Evolutionary conservation across 2,113 vertebrate genomes (phyloP).

Genomic region (Accipiter virgatus): DNA sequence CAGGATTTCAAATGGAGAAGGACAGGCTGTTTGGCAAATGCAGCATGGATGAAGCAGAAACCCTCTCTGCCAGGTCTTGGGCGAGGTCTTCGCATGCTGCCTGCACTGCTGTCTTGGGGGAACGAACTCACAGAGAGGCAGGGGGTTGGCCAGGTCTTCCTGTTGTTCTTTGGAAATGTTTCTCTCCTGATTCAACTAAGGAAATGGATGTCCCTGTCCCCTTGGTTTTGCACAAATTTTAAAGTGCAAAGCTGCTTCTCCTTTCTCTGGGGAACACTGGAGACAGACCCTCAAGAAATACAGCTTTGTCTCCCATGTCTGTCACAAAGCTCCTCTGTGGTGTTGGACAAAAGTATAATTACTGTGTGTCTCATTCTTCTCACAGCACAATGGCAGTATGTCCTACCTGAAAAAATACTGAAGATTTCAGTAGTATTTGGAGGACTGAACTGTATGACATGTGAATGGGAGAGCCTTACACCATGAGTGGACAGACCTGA

Average conservation of each 20-base stretch:
- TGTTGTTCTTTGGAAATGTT: not conserved
- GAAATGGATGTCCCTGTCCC: not conserved
- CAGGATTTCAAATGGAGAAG: not conserved
- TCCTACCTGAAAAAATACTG: not conserved
- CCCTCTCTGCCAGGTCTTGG: not conserved
- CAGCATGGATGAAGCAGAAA: not conserved
- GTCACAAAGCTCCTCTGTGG: not conserved
- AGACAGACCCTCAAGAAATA: not conserved
- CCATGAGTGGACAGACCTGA: no score
- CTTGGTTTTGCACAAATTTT: not conserved
- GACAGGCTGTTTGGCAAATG: slow-evolving; percentile 19
- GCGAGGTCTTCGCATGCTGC: not conserved
- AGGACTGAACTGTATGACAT: not conserved
- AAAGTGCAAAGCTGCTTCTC: not conserved
- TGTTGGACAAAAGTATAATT: not conserved
- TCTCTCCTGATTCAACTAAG: not conserved
- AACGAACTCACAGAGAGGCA: not conserved
- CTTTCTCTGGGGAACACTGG: not conserved
- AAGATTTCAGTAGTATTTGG: not conserved
- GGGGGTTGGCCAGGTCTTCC: not conserved
- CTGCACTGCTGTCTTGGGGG: not conserved
- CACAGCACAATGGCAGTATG: not conserved
- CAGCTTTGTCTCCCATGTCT: not conserved
- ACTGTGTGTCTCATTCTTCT: not conserved
- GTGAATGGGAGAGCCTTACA: not conserved